phyloP scores from a whole-genome alignment of 2,888 invertebrate species.

The Torymus aiolomorphi region DNA sequence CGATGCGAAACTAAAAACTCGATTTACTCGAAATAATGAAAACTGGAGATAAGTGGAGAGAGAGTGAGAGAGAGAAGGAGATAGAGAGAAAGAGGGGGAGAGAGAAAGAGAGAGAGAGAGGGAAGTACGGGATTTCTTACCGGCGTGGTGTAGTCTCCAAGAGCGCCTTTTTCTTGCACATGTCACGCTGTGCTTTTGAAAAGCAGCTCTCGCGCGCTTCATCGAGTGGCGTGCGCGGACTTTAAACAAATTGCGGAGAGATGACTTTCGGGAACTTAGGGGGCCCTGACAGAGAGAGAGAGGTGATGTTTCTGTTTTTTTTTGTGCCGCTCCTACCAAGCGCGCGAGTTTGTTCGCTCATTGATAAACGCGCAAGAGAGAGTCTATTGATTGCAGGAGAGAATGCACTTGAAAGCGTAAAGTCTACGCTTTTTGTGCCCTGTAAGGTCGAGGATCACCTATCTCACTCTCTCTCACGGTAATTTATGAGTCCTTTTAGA shows the following conservation, averaged over 20 bases:
- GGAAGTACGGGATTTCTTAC: no score
- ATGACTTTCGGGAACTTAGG: slow-evolving; percentile 32
- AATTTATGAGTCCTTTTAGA: slow-evolving; percentile 28
- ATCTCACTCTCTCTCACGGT: neutral
- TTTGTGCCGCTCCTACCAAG: neutral
- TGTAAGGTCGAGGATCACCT: neutral
- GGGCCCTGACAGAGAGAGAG: neutral
- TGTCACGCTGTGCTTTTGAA: slow-evolving; percentile 18
- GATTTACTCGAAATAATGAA: no score
- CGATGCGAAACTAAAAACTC: no score
- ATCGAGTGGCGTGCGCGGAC: neutral
- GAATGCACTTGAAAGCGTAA: slow-evolving; percentile 16
- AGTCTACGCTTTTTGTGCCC: slow-evolving; percentile 23
- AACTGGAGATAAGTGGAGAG: no score
- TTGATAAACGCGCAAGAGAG: slow-evolving; percentile 4
- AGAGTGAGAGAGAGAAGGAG: no score
- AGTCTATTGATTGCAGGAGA: slow-evolving; percentile 23
- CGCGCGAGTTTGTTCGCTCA: neutral
- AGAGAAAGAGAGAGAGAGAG: no score
- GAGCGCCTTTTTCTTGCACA: neutral
- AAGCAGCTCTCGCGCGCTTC: neutral
- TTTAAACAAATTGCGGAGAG: slow-evolving; percentile 43
- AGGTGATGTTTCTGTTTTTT: slow-evolving; percentile 18
- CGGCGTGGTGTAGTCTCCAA: no score
- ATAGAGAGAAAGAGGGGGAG: no score